Base-by-base conservation (phyloP, 2,888 invertebrate species). In the Drosophila conformis region DNA sequence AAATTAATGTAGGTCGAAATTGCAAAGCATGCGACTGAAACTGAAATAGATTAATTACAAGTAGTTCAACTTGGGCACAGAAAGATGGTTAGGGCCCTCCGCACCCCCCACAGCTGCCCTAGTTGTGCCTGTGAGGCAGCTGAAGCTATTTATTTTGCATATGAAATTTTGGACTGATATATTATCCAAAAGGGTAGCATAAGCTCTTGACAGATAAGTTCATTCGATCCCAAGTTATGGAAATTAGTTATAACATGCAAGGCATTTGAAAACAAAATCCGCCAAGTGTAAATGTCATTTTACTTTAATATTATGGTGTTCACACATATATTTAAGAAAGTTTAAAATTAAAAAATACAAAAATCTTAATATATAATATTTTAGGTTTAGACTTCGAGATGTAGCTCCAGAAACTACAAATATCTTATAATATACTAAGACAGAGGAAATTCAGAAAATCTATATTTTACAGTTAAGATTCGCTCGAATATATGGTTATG, bases 1-100 rank as follows among this genome's bases (percentile, higher is more conserved):
- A 88, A 86, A 86, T 88, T 83, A 86, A 86, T 86, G 85, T 88
- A 88, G 88, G 85, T 86, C 85, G 86, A 86, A 86, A 83, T 88
- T 78, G 86, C 73, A 78, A 82, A 52, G 88, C 76, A 80, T 78
- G 80, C 78, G 78, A 78, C 77, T 85, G 85, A 74, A 88, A 83
- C 78, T 88, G 85, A 88, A 86, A 86, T 86, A 86, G 85, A 86
- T 86, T 86, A 86, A 86, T 86, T 86, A 83, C 83, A 54, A 77
- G 60, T 67, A 57, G 66, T 78, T 60, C 58, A 67, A 65, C 67
- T 69, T 38, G 58, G 53, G 49, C 59, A 48, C 51, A 27, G 38
- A 69, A 51, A 64, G 58, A 49, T 61, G 73, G 57, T 60, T 4
- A 48, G 54, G 38, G 0, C 6, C 35, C 40, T 15, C 25, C 40